Evolutionary conservation across 2,888 invertebrate species (phyloP), one percentile per base, ranked within the genome.

Genomic region (Auanema freiburgensis): DNA sequence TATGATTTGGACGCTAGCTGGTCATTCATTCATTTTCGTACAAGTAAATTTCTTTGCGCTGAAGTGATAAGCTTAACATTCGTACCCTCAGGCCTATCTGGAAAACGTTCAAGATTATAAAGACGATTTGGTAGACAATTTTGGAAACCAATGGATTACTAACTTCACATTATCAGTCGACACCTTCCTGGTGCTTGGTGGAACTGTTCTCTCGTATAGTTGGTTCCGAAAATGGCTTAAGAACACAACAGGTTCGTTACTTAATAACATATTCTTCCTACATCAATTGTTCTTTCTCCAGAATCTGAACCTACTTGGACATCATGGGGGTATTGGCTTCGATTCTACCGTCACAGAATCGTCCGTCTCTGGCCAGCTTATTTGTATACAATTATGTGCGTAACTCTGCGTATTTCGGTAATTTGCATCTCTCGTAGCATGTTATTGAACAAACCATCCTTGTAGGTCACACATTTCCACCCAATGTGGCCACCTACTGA

Each of bases 401-500:
- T 83, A n/a, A 82, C 83, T 21, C 69, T 78, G 24, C 66, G 81
- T 33, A 69, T 83, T 33, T 73, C 73, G 41, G 65, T 62, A 41
- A 62, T n/a, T n/a, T n/a, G n/a, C n/a, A n/a, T n/a, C n/a, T n/a
- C n/a, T n/a, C n/a, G n/a, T n/a, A n/a, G n/a, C n/a, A n/a, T n/a
- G n/a, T n/a, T n/a, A n/a, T n/a, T n/a, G n/a, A n/a, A n/a, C n/a
- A n/a, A n/a, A n/a, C n/a, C 5, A 18, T 52, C 12, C 10, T 52
- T 4, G 6, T 52, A 65, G 57, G 62, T 81, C 42, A 82, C 80
- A 21, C 81, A 81, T 63, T 81, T 76, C 67, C 82, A 80, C 65
- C 79, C 79, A 42, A 81, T 83, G 79, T 81, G 80, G 81, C 83
- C 83, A 4, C 79, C 79, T 59, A 79, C 80, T 46, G 83, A 83